Evolutionary conservation across 1,140 invertebrate genomes (phyloP).

Genomic region (Drosophila sechellia): DNA sequence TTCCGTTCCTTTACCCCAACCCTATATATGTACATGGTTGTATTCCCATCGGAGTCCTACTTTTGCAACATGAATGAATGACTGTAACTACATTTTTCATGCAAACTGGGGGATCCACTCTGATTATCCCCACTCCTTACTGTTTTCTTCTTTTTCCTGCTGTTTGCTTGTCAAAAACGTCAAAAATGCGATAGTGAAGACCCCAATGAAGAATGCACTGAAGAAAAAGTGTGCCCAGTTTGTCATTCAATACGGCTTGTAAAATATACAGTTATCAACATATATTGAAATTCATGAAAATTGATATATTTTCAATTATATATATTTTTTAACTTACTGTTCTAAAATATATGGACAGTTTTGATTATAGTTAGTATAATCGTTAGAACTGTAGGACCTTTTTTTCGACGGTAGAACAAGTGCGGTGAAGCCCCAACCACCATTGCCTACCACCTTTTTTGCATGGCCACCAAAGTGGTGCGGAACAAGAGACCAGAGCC

Average conservation of each 20-base stretch:
- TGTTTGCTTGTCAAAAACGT: slow-evolving; percentile 70
- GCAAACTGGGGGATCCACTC: slow-evolving; percentile 36
- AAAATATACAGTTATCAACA: too few relatives aligned
- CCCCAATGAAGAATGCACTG: slow-evolving; percentile 34
- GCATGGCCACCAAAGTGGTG: slow-evolving; percentile 37
- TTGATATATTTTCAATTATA: too few relatives aligned
- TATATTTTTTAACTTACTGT: too few relatives aligned
- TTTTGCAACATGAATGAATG: slow-evolving; percentile 74
- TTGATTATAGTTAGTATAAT: too few relatives aligned
- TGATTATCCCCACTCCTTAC: slow-evolving; percentile 13
- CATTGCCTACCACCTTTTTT: slow-evolving; percentile 23
- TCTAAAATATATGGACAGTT: too few relatives aligned
- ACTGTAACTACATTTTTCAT: slow-evolving; percentile 76
- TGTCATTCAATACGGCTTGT: too few relatives aligned
- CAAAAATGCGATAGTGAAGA: slow-evolving; percentile 66
- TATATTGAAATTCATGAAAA: too few relatives aligned
- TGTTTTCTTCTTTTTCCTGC: slow-evolving; percentile 13
- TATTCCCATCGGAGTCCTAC: slow-evolving; percentile 54
- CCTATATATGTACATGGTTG: slow-evolving; percentile 2
- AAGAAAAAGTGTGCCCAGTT: not conserved
- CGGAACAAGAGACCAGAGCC: slow-evolving; percentile 21
- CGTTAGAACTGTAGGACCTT: too few relatives aligned
- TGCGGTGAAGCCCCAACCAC: slow-evolving; percentile 7
- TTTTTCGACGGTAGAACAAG: slow-evolving; percentile 7
- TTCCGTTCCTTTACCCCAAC: slow-evolving; percentile 28